Evolutionary conservation across 2,797 vertebrate genomes (phyloP).

Genomic region (Sebastes flavidus): DNA sequence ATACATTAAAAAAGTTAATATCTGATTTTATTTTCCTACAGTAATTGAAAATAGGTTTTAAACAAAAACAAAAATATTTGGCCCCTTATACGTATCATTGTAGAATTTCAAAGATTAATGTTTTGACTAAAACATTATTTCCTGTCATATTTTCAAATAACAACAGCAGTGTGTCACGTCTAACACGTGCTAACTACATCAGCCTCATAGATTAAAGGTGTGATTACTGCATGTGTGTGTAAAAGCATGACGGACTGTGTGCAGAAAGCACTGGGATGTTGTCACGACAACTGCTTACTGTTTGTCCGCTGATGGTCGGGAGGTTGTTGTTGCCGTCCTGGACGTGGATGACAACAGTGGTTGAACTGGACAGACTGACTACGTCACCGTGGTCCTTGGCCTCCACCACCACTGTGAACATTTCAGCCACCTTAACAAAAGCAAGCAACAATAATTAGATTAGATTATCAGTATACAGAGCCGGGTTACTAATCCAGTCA

Average conservation of each 20-base stretch:
- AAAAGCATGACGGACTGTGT: neutral
- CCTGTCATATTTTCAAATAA: too few species aligned
- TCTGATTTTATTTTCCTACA: too few species aligned
- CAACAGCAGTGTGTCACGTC: neutral
- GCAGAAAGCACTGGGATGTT: neutral
- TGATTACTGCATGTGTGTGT: neutral
- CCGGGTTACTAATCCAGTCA: neutral
- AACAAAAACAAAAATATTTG: neutral
- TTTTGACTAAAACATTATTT: neutral
- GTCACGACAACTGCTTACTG: constrained; percentile 39
- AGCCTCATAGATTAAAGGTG: neutral
- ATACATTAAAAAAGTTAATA: too few species aligned
- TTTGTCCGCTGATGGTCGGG: constrained; percentile 62
- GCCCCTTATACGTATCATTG: neutral
- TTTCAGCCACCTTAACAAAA: constrained; percentile 56
- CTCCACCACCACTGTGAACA: constrained; percentile 68
- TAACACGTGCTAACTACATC: neutral
- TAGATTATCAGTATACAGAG: neutral
- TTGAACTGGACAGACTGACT: constrained; percentile 68
- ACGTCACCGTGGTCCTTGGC: constrained; percentile 75
- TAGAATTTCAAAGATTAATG: neutral
- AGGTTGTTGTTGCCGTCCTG: constrained; percentile 71
- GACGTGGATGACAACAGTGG: constrained; percentile 67
- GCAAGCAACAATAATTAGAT: neutral
- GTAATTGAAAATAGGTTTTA: neutral